phyloP scores from a whole-genome alignment of 2,113 vertebrate species.

The Calypte anna region DNA sequence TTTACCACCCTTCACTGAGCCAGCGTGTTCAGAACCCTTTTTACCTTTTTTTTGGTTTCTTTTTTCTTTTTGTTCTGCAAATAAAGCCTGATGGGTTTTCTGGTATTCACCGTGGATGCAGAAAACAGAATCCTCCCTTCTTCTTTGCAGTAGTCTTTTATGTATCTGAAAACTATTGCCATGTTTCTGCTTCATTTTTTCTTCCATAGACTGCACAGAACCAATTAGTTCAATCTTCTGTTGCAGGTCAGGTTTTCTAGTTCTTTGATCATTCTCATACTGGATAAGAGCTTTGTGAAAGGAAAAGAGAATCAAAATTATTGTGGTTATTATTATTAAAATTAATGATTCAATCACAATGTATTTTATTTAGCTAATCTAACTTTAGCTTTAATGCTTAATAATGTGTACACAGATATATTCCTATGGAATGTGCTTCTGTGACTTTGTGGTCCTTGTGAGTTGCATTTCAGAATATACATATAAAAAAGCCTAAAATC shows the following conservation, averaged over 20 bases:
- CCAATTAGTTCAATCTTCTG: slow-evolving; percentile 41
- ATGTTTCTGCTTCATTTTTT: slow-evolving; percentile 24
- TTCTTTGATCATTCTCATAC: slow-evolving; percentile 38
- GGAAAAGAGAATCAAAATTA: background rate
- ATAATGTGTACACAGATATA: background rate
- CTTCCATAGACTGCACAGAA: background rate
- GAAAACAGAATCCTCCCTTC: background rate
- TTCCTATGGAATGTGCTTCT: background rate
- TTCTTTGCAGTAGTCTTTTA: slow-evolving; percentile 3
- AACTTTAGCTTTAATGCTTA: slow-evolving; percentile 33
- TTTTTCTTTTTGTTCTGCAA: background rate
- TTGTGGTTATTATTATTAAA: slow-evolving; percentile 25
- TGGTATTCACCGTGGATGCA: background rate
- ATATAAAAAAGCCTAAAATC: background rate
- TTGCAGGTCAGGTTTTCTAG: slow-evolving; percentile 28
- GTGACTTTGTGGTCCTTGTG: background rate
- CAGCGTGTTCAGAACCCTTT: background rate
- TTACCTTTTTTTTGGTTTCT: background rate
- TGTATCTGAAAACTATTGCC: slow-evolving; percentile 12
- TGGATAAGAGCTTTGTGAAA: slow-evolving; percentile 32
- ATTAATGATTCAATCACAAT: slow-evolving; percentile 50
- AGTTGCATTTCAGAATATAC: background rate
- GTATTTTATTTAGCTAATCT: slow-evolving; percentile 21
- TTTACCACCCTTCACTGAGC: background rate
- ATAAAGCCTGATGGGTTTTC: background rate